Percentiles rank a stretch among this genome's conserved stretches.
phyloP scores from a whole-genome alignment of 37 sponge, comb jelly and placozoan species.

The Cliona cf. orientalis region DNA sequence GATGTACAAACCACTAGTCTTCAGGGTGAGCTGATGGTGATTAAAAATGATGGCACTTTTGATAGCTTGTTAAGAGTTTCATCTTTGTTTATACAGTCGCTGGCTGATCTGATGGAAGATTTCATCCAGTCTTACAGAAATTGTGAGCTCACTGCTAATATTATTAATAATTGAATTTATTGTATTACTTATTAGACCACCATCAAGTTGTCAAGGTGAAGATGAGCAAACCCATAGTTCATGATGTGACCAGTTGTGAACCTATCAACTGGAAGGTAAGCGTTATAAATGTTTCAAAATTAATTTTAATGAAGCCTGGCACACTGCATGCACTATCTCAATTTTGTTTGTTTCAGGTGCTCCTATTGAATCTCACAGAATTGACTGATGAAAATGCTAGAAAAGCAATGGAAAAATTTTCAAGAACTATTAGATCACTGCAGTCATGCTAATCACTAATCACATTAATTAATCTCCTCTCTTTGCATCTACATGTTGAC shows the following conservation, averaged over 20 bases:
- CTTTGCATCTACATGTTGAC: too few relatives aligned
- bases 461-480: not conserved
- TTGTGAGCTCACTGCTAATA: constrained; percentile 55
- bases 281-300: not conserved
- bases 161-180: not conserved
- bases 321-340: not conserved
- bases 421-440: constrained; percentile 56
- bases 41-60: not conserved
- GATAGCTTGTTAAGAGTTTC: not conserved
- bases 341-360: constrained; percentile 21
- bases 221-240: constrained; percentile 66
- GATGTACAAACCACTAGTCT: constrained; percentile 89
- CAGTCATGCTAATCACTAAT: not conserved
- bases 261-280: constrained; percentile 84
- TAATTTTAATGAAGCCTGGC: not conserved
- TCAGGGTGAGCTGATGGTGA: constrained; percentile 52
- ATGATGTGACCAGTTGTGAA: constrained; percentile 80
- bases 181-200: constrained; percentile 43
- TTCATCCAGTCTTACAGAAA: constrained; percentile 68
- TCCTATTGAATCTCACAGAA: constrained; percentile 22
- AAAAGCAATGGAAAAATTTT: constrained; percentile 57
- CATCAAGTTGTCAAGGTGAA: constrained; percentile 71
- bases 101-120: constrained; percentile 65
- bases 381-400: constrained; percentile 33
- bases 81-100: constrained; percentile 39